phyloP scores from a whole-genome alignment of 1,140 invertebrate species.

The Hycleus phaleratus region DNA sequence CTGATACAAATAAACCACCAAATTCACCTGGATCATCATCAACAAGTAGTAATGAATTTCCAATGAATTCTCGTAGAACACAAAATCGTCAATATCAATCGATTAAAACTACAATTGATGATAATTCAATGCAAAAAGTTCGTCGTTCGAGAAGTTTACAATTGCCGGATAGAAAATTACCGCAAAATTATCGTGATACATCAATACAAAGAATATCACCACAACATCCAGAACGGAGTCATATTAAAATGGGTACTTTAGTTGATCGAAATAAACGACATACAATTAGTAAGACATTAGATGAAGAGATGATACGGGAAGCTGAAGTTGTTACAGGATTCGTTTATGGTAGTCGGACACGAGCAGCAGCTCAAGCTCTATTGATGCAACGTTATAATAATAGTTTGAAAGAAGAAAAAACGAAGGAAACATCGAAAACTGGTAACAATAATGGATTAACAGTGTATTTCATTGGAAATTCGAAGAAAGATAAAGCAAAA shows the following conservation, averaged over 20 bases:
- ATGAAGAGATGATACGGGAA: constrained; percentile 46
- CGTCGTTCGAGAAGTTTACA: constrained; percentile 49
- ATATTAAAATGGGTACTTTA: constrained; percentile 39
- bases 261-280: constrained; percentile 1
- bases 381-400: constrained; percentile 42
- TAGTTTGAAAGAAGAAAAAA: constrained; percentile 36
- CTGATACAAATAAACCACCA: constrained; percentile 39
- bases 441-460: constrained; percentile 38
- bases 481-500: constrained; percentile 33
- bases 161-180: constrained; percentile 47
- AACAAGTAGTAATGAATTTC: constrained; percentile 42
- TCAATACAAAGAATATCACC: constrained; percentile 26
- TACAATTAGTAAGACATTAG: constrained; percentile 16
- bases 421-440: constrained; percentile 33
- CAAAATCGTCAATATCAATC: not conserved
- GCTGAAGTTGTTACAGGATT: constrained; percentile 50
- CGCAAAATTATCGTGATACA: constrained; percentile 15
- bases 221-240: constrained; percentile 37
- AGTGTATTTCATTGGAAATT: constrained; percentile 43
- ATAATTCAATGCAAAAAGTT: constrained; percentile 43
- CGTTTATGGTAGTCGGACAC: constrained; percentile 48
- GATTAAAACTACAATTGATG: constrained; percentile 23
- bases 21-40: constrained; percentile 43
- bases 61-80: constrained; percentile 35
- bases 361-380: constrained; percentile 44